A percentile compares a stretch with the other conserved stretches of the same genome.
phyloP scores from a whole-genome alignment of 2,113 vertebrate species.

The Paracanthobrama guichenoti region DNA sequence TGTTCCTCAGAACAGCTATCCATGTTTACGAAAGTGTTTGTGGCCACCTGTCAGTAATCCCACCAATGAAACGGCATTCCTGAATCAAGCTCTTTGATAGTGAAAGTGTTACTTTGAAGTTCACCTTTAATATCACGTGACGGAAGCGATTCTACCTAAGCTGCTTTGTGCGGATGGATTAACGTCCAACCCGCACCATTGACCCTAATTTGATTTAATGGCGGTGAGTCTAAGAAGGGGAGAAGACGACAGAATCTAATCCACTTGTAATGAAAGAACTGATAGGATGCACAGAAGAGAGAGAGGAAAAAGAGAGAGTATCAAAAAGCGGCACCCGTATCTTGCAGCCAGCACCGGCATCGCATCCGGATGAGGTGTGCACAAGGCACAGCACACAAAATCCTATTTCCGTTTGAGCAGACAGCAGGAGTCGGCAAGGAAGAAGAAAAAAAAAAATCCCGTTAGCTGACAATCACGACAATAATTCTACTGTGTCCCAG shows the following conservation, averaged over 20 bases:
- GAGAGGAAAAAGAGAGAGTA: conserved; percentile 6
- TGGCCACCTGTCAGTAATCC: conserved; percentile 11
- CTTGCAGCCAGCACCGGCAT: conserved; percentile 1
- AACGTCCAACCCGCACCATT: conserved; percentile 74
- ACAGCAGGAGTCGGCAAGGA: conserved; percentile 20
- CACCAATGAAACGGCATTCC: conserved; percentile 27
- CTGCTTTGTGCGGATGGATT: conserved; percentile 75
- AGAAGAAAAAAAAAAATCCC: conserved; percentile 49
- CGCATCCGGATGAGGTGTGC: conserved; percentile 39
- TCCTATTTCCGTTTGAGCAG: conserved; percentile 47
- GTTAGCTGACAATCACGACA: conserved; percentile 61
- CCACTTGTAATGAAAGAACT: conserved; percentile 75
- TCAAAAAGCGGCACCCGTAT: conserved; percentile 18
- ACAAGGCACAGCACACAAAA: conserved; percentile 49
- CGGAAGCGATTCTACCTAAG: conserved; percentile 74
- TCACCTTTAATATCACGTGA: conserved; percentile 77
- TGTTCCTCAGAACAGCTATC: background rate
- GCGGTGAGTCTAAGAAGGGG: conserved; percentile 73
- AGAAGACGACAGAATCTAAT: conserved; percentile 73
- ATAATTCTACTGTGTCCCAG: conserved; percentile 57
- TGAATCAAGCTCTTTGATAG: conserved; percentile 69
- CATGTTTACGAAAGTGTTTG: background rate
- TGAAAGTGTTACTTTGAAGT: conserved; percentile 74
- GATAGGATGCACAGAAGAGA: conserved; percentile 52
- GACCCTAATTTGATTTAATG: conserved; percentile 81